Conservation (phyloP, 2,113 vertebrate genomes). For the Gymnobelideus leadbeateri region DNA sequence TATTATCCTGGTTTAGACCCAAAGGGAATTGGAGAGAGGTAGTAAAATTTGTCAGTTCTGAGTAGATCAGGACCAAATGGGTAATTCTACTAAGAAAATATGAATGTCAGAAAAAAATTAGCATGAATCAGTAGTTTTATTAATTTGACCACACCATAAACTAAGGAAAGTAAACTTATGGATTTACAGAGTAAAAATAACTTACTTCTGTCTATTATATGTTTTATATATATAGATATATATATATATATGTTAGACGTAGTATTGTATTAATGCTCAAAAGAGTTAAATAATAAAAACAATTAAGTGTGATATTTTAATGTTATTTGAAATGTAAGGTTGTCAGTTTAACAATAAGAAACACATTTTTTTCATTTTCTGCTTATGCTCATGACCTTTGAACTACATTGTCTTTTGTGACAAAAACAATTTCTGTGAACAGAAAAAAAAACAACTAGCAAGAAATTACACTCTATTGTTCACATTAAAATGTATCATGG, state of each 20-base stretch:
- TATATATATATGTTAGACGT: constrained; percentile 60
- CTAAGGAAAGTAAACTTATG: constrained; percentile 48
- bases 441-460: constrained; percentile 38
- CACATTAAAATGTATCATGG: constrained; percentile 10
- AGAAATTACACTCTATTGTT: constrained; percentile 36
- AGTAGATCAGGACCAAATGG: constrained; percentile 26
- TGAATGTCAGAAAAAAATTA: constrained; percentile 45
- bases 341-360: constrained; percentile 56
- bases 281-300: constrained; percentile 54
- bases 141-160: constrained; percentile 52
- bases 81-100: constrained; percentile 4
- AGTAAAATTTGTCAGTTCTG: constrained; percentile 29
- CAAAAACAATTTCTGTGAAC: constrained; percentile 20
- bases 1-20: constrained; percentile 21
- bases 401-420: constrained; percentile 55
- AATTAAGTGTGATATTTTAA: constrained; percentile 61
- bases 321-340: constrained; percentile 60
- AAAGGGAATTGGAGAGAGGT: background rate
- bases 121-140: constrained; percentile 49
- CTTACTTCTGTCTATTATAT: background rate
- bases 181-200: constrained; percentile 41
- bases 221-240: too few relatives aligned
- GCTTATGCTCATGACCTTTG: constrained; percentile 47
- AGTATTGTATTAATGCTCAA: constrained; percentile 58
- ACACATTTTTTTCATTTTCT: constrained; percentile 59